Conservation (phyloP, 2,797 vertebrate genomes). For the Dermochelys coriacea region DNA sequence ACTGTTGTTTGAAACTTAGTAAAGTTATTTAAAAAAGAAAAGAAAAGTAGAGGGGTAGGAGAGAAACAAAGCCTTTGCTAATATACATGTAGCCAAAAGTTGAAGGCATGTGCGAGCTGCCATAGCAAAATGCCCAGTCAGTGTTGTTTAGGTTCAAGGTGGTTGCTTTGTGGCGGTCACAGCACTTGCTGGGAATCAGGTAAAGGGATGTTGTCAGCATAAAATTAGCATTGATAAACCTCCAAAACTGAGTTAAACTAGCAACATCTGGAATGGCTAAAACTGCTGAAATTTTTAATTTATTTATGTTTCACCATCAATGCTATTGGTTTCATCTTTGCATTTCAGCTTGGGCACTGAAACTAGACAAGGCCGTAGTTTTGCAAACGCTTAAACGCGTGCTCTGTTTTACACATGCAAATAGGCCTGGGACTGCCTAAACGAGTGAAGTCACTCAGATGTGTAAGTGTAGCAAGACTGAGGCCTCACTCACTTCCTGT, state of each 20-base stretch:
- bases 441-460: rapidly evolving
- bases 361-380: neutral
- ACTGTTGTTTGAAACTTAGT: constrained; percentile 73
- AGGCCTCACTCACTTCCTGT: neutral
- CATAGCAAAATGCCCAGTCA: neutral
- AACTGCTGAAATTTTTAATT: neutral
- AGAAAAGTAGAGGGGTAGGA: neutral
- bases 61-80: constrained; percentile 34
- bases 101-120: neutral
- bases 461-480: rapidly evolving
- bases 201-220: neutral
- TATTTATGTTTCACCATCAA: neutral
- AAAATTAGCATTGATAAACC: neutral
- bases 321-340: neutral
- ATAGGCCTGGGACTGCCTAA: rapidly evolving
- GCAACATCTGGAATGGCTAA: neutral
- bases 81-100: neutral
- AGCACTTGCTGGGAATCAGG: rapidly evolving
- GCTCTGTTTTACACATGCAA: rapidly evolving
- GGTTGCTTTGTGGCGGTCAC: neutral
- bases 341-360: neutral
- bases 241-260: rapidly evolving
- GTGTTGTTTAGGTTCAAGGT: rapidly evolving
- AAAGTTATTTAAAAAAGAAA: constrained; percentile 46
- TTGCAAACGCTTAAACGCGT: neutral